Evolutionary conservation across 2,113 vertebrate genomes (phyloP).

Genomic region (western clawed frog (Xenopus tropicalis)): DNA sequence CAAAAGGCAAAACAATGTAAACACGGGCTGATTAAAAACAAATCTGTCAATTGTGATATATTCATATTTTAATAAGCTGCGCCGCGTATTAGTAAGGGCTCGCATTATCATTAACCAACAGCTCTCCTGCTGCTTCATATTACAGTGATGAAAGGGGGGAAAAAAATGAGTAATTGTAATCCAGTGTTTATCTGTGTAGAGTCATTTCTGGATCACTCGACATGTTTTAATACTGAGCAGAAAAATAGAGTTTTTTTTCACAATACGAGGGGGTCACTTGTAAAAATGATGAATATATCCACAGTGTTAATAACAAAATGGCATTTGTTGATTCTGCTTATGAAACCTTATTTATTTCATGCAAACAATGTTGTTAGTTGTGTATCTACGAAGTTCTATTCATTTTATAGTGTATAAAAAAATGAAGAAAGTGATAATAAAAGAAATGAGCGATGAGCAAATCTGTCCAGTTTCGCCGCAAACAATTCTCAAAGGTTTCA

Average conservation of each 20-base stretch:
- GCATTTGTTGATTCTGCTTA: too few species aligned
- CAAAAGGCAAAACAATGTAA: slow-evolving; percentile 41
- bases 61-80: slow-evolving; percentile 69
- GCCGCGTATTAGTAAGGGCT: slow-evolving; percentile 70
- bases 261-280: slow-evolving; percentile 58
- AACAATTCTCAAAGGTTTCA: too few species aligned
- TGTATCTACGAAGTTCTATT: too few species aligned
- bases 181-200: slow-evolving; percentile 72
- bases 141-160: slow-evolving; percentile 67
- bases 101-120: slow-evolving; percentile 71
- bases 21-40: slow-evolving; percentile 66
- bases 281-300: slow-evolving; percentile 61
- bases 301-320: slow-evolving; percentile 34
- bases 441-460: too few species aligned
- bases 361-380: too few species aligned
- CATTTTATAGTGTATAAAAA: too few species aligned
- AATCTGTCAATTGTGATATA: slow-evolving; percentile 70
- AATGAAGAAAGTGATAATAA: too few species aligned
- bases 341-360: too few species aligned
- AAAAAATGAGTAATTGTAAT: slow-evolving; percentile 71
- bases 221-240: slow-evolving; percentile 76
- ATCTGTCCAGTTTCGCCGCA: too few species aligned
- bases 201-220: slow-evolving; percentile 79
- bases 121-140: slow-evolving; percentile 69
- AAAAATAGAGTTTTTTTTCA: slow-evolving; percentile 63